Percentiles rank a stretch among this genome's conserved stretches.
These are phyloP conservation scores for Spatula versicolor DNA, from an alignment of 2,797 vertebrate species.

Conservation along the genomic window DNA sequence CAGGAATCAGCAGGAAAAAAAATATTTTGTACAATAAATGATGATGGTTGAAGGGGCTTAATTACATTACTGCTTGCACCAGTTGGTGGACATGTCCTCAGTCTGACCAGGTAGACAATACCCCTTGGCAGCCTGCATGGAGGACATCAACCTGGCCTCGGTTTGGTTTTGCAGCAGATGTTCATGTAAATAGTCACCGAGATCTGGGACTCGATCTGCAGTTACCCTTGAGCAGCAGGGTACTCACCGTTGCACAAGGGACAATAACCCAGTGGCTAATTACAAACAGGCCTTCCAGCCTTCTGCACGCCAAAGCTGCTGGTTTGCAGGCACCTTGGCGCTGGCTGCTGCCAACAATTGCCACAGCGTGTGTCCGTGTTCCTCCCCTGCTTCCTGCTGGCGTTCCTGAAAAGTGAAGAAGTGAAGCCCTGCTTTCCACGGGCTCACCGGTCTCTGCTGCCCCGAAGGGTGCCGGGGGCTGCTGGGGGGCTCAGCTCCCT, in stretches of 20 bases:
- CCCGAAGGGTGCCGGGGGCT: too few species aligned
- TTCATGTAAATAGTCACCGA: not conserved
- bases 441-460: too few species aligned
- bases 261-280: not conserved
- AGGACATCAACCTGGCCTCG: accelerated
- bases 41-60: not conserved
- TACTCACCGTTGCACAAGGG: not conserved
- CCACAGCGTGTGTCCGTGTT: not conserved
- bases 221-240: not conserved
- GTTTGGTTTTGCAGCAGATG: not conserved
- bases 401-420: not conserved
- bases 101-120: accelerated
- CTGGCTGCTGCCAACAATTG: not conserved
- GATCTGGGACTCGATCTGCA: not conserved
- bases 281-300: not conserved
- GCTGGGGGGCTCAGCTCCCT: not conserved
- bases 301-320: conserved; percentile 5
- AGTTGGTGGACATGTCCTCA: accelerated
- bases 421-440: not conserved
- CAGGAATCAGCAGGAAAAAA: not conserved
- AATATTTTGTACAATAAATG: not conserved
- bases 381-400: not conserved
- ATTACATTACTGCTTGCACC: not conserved
- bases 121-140: not conserved
- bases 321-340: not conserved